A percentile compares a stretch with the other conserved stretches of the same genome.
phyloP scores from a whole-genome alignment of 2,797 vertebrate species.

The Myotis vivesi region DNA sequence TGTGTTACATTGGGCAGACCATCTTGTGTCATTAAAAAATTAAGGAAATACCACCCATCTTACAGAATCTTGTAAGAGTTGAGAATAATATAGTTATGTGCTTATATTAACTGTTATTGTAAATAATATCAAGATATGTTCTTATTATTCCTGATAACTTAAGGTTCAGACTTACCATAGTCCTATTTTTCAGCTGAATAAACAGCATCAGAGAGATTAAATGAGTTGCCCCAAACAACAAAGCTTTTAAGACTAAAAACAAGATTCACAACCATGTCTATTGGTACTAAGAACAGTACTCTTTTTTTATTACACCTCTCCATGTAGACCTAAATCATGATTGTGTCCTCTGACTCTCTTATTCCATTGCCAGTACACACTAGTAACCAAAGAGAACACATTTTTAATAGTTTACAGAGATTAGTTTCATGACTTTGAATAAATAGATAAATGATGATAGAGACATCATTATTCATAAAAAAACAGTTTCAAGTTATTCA shows the following conservation, averaged over 20 bases:
- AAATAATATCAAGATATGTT: neutral
- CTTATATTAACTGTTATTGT: neutral
- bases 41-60: neutral
- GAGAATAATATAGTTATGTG: neutral
- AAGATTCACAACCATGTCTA: neutral
- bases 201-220: neutral
- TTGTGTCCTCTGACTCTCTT: neutral
- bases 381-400: neutral
- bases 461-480: fast-evolving
- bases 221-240: neutral
- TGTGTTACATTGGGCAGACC: neutral
- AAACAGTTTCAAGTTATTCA: slow-evolving; percentile 25
- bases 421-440: slow-evolving; percentile 43
- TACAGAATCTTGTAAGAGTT: neutral
- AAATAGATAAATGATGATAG: neutral
- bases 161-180: neutral
- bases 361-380: neutral
- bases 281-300: neutral
- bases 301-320: neutral
- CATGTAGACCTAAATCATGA: neutral
- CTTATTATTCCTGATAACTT: neutral
- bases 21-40: neutral
- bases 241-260: neutral
- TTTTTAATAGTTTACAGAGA: neutral
- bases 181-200: neutral